These are phyloP conservation scores for human (Homo sapiens) DNA, from an alignment of 2,113 vertebrate genomes.

Conservation along the genomic window GRCh38 chr16:27627001-27627500, in stretches of 20 bases:
- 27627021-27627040: not conserved
- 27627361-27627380: not conserved
- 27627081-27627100: not conserved
- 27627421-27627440: not conserved
- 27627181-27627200: not conserved
- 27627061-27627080: not conserved
- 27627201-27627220: not conserved
- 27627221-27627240: not conserved
- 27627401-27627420: not conserved
- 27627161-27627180: not conserved
- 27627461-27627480: not conserved
- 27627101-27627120: not conserved
- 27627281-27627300: not conserved
- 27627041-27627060: not conserved
- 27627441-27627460: not conserved
- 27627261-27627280: not conserved
- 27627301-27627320: not conserved
- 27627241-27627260: fast-evolving
- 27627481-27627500: not conserved
- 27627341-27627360: not conserved
- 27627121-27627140: not conserved
- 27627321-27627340: not conserved
- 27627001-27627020: not conserved
- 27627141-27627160: not conserved
- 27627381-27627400: not conserved